Evolutionary conservation across 2,888 invertebrate species (phyloP).

Genomic region (Macrophya alboannulata): DNA sequence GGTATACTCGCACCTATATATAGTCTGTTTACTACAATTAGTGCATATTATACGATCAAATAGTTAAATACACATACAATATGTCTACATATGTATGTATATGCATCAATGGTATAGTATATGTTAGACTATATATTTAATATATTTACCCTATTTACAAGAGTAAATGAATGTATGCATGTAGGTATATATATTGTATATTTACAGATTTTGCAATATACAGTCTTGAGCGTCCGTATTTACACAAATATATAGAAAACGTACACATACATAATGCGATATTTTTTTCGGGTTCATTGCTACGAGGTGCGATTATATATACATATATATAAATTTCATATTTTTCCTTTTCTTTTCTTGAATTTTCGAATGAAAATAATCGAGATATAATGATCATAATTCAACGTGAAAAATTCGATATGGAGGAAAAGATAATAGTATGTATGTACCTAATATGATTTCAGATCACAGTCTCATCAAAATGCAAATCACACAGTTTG

Average conservation of each 20-base stretch:
- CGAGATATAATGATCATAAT: not conserved
- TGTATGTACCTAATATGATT: constrained; percentile 17
- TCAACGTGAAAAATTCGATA: not conserved
- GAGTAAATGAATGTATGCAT: not conserved
- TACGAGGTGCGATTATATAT: too few relatives aligned
- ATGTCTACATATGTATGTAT: too few relatives aligned
- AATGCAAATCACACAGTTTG: constrained; percentile 17
- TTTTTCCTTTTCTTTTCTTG: too few relatives aligned
- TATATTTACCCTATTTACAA: not conserved
- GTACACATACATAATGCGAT: too few relatives aligned
- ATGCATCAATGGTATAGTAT: not conserved
- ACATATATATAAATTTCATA: too few relatives aligned
- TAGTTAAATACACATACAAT: not conserved
- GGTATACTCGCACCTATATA: not conserved
- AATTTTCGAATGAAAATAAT: too few relatives aligned
- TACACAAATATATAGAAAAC: too few relatives aligned
- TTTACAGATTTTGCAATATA: not conserved
- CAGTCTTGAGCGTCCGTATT: too few relatives aligned
- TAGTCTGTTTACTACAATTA: not conserved
- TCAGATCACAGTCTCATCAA: constrained; percentile 3
- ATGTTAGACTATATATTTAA: not conserved
- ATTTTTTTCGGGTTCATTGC: too few relatives aligned
- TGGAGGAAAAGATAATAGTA: not conserved
- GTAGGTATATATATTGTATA: too few relatives aligned
- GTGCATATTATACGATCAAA: not conserved